Conservation (phyloP, 2,113 vertebrate genomes). For the Platysteira castanea region DNA sequence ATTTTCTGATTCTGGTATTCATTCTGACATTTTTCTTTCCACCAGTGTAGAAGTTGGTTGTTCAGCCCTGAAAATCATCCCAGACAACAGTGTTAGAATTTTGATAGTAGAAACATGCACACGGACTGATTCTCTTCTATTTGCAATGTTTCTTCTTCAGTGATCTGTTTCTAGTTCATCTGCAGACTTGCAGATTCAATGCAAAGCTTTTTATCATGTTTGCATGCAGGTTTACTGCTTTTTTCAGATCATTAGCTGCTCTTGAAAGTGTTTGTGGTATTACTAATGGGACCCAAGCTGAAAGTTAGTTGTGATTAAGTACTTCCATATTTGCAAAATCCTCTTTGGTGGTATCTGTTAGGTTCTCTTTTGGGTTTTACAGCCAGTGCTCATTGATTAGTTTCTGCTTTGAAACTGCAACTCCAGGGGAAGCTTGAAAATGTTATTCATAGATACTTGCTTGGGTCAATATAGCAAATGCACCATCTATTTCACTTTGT, state of each 20-base stretch:
- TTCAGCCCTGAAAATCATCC: not conserved
- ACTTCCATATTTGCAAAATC: not conserved
- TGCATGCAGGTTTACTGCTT: conserved; percentile 4
- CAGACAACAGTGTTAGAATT: not conserved
- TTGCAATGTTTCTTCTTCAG: not conserved
- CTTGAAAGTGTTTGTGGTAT: conserved; percentile 10
- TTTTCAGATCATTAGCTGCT: conserved; percentile 26
- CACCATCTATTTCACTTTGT: not conserved
- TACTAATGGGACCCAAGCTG: not conserved
- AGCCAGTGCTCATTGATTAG: not conserved
- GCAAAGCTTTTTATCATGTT: conserved; percentile 12
- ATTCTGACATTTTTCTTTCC: not conserved
- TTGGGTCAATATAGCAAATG: conserved; percentile 11
- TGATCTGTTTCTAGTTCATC: not conserved
- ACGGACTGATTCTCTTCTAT: not conserved
- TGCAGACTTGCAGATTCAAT: conserved; percentile 3
- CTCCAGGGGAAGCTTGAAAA: not conserved
- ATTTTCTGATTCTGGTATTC: not conserved
- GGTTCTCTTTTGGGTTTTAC: not conserved
- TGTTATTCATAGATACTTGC: conserved; percentile 30
- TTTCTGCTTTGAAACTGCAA: not conserved
- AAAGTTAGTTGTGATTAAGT: conserved; percentile 18
- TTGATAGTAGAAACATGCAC: not conserved
- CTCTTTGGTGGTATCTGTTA: not conserved
- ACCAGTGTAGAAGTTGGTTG: not conserved